Percentiles rank a stretch among this genome's conserved stretches.
Evolutionary conservation across 2,888 invertebrate genomes (phyloP).

Genomic region (Abscondita cerata): DNA sequence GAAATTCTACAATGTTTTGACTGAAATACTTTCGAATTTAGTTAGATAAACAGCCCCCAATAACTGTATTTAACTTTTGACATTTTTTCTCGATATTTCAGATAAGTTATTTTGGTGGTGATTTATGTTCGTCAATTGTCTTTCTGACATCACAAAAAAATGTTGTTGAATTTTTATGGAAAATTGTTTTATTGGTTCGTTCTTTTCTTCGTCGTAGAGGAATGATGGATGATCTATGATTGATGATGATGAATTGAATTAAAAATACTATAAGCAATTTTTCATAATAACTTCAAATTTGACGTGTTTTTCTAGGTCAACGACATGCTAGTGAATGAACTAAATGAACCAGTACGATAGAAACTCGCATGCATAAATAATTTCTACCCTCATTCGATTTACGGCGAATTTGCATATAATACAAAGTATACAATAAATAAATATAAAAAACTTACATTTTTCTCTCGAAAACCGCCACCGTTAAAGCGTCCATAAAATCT

Average conservation of each 20-base stretch:
- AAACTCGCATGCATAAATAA: conserved; percentile 5
- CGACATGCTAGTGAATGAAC: neutral
- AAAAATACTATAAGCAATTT: conserved; percentile 5
- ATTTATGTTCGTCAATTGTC: conserved; percentile 31
- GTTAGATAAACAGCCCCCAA: conserved; percentile 13
- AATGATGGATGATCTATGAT: conserved; percentile 12
- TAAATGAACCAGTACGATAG: conserved; percentile 8
- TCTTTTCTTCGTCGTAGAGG: neutral
- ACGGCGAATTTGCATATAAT: conserved; percentile 1
- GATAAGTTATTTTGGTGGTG: conserved; percentile 21
- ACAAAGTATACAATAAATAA: too few relatives aligned
- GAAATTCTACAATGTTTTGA: conserved; percentile 20
- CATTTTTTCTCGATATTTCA: conserved; percentile 2
- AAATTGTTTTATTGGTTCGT: conserved; percentile 23
- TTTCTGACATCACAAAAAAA: conserved; percentile 23
- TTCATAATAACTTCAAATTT: conserved; percentile 1
- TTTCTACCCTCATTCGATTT: conserved; percentile 1
- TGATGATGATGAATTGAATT: conserved; percentile 9
- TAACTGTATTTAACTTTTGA: neutral
- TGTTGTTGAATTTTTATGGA: conserved; percentile 27
- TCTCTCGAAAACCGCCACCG: neutral
- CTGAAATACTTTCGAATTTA: conserved; percentile 7
- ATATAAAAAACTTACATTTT: conserved; percentile 5
- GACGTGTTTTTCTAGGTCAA: neutral
- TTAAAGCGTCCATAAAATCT: neutral